phyloP scores from a whole-genome alignment of 2,797 vertebrate species.

The Scleropages formosus region DNA sequence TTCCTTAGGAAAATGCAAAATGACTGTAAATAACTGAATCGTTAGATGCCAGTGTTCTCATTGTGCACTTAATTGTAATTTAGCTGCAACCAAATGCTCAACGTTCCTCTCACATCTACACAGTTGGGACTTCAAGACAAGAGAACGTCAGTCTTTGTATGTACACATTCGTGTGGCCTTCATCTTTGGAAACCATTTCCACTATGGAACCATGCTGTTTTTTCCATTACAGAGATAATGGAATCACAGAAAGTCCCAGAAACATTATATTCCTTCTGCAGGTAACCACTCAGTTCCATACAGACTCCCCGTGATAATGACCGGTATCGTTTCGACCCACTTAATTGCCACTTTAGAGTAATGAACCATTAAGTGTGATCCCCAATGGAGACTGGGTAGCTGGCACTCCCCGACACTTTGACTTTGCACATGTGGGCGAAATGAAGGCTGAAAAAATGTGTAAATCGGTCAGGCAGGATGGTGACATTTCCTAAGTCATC shows the following conservation, averaged over 20 bases:
- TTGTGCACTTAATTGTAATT: constrained; percentile 24
- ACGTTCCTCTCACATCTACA: constrained; percentile 39
- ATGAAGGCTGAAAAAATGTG: constrained; percentile 40
- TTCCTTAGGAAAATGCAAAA: constrained; percentile 26
- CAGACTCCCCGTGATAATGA: constrained; percentile 47
- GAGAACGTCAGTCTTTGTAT: constrained; percentile 49
- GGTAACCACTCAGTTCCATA: constrained; percentile 44
- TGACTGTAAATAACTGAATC: constrained; percentile 37
- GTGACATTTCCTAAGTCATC: constrained; percentile 42
- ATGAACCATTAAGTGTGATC: constrained; percentile 46
- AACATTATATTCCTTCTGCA: constrained; percentile 57
- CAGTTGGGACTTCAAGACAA: constrained; percentile 55
- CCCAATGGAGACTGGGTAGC: constrained; percentile 26
- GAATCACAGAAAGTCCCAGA: constrained; percentile 57
- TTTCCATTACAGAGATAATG: constrained; percentile 61
- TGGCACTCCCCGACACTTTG: constrained; percentile 37
- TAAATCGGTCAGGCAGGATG: constrained; percentile 39
- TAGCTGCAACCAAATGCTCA: constrained; percentile 46
- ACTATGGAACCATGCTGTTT: constrained; percentile 52
- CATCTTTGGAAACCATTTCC: constrained; percentile 49
- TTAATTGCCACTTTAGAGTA: constrained; percentile 51
- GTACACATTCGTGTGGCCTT: constrained; percentile 36
- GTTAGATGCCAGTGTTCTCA: neutral
- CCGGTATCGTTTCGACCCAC: constrained; percentile 50
- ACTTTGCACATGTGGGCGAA: constrained; percentile 44